Percentiles rank a stretch among this genome's conserved stretches.
These are phyloP conservation scores for Aspidoscelis tigris DNA, from an alignment of 2,113 vertebrate genomes.

Conservation along the genomic window DNA sequence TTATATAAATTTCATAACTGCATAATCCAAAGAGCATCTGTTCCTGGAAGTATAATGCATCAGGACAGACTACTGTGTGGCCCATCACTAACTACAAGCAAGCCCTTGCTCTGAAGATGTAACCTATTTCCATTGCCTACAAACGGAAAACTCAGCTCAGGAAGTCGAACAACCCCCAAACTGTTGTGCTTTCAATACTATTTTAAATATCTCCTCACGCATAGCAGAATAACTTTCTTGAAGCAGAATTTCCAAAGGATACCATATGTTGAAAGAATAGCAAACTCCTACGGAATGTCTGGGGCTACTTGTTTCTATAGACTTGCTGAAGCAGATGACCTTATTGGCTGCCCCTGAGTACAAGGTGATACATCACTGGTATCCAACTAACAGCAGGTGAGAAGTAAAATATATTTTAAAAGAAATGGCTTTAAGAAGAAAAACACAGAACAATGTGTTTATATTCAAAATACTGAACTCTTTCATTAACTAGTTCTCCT, in stretches of 20 bases:
- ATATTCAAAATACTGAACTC: not conserved
- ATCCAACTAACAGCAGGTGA: not conserved
- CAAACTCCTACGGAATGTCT: not conserved
- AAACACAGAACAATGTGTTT: not conserved
- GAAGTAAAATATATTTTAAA: not conserved
- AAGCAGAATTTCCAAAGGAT: not conserved
- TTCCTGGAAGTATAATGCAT: no score
- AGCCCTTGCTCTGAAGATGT: no score
- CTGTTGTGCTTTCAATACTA: not conserved
- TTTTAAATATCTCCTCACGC: not conserved
- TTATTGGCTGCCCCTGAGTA: not conserved
- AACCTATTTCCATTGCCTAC: no score
- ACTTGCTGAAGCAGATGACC: not conserved
- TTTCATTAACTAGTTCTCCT: not conserved
- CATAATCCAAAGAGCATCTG: no score
- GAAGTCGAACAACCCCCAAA: no score
- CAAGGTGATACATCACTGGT: not conserved
- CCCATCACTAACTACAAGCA: no score
- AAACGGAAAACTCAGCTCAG: no score
- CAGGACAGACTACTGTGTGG: no score
- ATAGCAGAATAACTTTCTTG: not conserved
- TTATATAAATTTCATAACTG: no score
- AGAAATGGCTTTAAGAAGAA: not conserved
- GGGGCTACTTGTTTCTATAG: not conserved
- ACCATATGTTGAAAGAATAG: not conserved